phyloP scores from a whole-genome alignment of 2,113 vertebrate species.

The Clinocottus analis region DNA sequence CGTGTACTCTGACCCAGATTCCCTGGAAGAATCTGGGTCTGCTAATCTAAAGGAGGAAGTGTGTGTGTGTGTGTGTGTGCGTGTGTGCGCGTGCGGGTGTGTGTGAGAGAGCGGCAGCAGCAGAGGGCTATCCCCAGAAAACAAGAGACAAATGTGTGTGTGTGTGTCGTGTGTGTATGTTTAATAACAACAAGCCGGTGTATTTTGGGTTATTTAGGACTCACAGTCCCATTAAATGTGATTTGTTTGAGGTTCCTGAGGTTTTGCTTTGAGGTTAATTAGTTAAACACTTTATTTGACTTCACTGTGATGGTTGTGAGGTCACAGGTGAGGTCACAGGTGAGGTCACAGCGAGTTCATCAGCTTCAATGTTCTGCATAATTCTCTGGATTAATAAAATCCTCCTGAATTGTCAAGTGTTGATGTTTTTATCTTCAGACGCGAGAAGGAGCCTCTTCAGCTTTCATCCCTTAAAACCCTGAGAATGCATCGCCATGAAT shows the following conservation, averaged over 20 bases:
- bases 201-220: not conserved
- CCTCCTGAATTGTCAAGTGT: no score
- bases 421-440: not conserved
- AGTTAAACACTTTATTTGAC: no score
- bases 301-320: no score
- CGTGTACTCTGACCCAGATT: slow-evolving; percentile 65
- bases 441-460: not conserved
- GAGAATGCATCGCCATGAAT: slow-evolving; percentile 32
- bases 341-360: no score
- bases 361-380: no score
- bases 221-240: not conserved
- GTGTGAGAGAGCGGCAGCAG: not conserved
- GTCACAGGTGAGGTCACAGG: no score
- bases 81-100: not conserved
- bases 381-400: no score
- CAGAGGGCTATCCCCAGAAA: not conserved
- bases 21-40: slow-evolving; percentile 20
- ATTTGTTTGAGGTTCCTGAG: not conserved
- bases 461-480: not conserved
- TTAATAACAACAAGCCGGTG: not conserved
- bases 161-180: not conserved
- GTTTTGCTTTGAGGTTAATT: not conserved
- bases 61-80: not conserved
- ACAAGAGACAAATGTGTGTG: not conserved
- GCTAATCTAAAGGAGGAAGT: slow-evolving; percentile 10